Conservation (phyloP, 2,888 invertebrate species). For the Conistra vaccinii region DNA sequence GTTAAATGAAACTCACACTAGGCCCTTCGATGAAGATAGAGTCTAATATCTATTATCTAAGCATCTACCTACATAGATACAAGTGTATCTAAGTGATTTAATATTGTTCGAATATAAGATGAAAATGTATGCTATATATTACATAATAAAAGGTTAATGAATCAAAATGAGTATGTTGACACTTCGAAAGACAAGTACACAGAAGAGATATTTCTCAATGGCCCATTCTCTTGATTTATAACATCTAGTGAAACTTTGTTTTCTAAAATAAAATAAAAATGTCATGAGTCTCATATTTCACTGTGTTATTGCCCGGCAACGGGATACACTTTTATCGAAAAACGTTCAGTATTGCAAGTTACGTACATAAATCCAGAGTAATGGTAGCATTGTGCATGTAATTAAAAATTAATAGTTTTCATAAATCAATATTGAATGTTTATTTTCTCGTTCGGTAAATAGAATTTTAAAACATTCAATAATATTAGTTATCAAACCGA, state of each 20-base stretch:
- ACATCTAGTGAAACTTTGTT: conserved; percentile 54
- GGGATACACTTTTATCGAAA: conserved; percentile 69
- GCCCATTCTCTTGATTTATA: conserved; percentile 65
- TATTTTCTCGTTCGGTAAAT: conserved; percentile 68
- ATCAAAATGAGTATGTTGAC: conserved; percentile 58
- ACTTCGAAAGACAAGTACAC: conserved; percentile 41
- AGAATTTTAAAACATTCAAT: conserved; percentile 68
- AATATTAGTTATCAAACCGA: conserved; percentile 63
- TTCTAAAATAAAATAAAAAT: conserved; percentile 67
- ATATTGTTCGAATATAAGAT: background rate
- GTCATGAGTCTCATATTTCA: conserved; percentile 69
- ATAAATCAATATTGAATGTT: conserved; percentile 76
- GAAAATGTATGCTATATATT: conserved; percentile 30
- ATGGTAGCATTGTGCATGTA: conserved; percentile 71
- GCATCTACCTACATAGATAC: no score
- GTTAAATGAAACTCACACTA: no score
- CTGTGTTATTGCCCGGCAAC: conserved; percentile 69
- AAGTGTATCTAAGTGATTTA: background rate
- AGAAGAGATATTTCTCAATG: conserved; percentile 54
- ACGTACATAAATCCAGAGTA: conserved; percentile 66
- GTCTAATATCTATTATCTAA: no score
- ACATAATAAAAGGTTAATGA: conserved; percentile 54
- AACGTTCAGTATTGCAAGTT: conserved; percentile 52
- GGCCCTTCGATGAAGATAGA: no score
- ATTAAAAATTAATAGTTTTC: conserved; percentile 76